A percentile compares a stretch with the other conserved stretches of the same genome.
Evolutionary conservation across 1,140 invertebrate species (phyloP).

Genomic region (Ceratosolen fusciceps): DNA sequence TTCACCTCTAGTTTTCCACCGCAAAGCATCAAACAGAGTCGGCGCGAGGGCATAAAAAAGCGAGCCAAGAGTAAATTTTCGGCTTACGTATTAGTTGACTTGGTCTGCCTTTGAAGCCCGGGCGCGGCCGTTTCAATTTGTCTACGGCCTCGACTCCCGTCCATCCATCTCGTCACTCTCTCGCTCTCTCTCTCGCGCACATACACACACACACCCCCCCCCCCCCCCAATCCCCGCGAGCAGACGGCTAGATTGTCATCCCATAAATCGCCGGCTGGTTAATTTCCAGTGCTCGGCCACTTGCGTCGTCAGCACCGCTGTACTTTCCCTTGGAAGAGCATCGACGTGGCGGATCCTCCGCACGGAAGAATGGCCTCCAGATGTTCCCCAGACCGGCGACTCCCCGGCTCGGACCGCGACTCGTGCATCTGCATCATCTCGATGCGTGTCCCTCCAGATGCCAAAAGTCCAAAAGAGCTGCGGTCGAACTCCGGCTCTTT

Average conservation of each 20-base stretch:
- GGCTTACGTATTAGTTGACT: not conserved
- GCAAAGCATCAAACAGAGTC: not conserved
- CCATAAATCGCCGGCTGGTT: constrained; percentile 43
- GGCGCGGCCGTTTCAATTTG: not conserved
- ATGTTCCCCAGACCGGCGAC: constrained; percentile 31
- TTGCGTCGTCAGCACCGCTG: not conserved
- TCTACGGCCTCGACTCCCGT: too few species aligned
- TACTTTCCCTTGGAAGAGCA: not conserved
- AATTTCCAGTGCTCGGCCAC: constrained; percentile 30
- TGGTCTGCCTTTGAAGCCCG: not conserved
- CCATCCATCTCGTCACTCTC: not conserved
- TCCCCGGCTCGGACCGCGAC: not conserved
- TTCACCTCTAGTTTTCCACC: not conserved
- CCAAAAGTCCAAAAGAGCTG: not conserved
- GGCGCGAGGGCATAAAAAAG: not conserved
- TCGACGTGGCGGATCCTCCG: not conserved
- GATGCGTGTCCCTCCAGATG: too few species aligned
- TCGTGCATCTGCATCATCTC: not conserved
- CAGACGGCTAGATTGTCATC: not conserved
- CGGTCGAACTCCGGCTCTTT: not conserved
- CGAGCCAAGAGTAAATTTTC: not conserved
- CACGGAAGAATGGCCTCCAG: not conserved
- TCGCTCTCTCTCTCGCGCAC: too few species aligned
- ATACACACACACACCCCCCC: too few species aligned
- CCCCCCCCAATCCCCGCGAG: too few species aligned